Conservation (phyloP, 2,113 vertebrate genomes). For the cattle (Bos taurus) region DNA sequence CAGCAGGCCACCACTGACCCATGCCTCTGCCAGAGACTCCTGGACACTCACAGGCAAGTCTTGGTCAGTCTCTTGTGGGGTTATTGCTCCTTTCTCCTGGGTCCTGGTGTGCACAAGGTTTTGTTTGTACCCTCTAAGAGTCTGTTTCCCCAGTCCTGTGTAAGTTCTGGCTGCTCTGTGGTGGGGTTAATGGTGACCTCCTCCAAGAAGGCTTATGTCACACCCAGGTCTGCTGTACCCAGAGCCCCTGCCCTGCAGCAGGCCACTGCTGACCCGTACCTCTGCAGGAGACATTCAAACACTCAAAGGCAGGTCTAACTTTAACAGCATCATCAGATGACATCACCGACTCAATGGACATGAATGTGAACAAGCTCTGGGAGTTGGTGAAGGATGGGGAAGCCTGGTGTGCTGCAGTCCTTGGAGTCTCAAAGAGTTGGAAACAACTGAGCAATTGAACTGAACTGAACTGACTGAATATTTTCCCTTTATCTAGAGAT, state of each 20-base stretch:
- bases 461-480: not conserved
- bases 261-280: too few species aligned
- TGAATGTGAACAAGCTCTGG: not conserved
- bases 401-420: not conserved
- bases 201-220: too few species aligned
- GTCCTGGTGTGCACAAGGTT: too few species aligned
- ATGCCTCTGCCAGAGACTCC: not conserved
- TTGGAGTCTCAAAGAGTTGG: not conserved
- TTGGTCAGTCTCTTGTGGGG: too few species aligned
- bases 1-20: not conserved
- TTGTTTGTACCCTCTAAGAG: too few species aligned
- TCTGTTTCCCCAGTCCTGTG: too few species aligned
- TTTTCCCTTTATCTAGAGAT: not conserved
- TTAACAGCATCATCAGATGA: not conserved
- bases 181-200: too few species aligned
- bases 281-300: too few species aligned
- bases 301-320: not conserved
- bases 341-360: not conserved
- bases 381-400: not conserved
- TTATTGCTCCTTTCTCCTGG: too few species aligned
- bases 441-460: not conserved
- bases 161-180: too few species aligned
- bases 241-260: too few species aligned
- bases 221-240: too few species aligned
- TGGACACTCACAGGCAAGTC: not conserved